phyloP scores from a whole-genome alignment of 2,113 vertebrate genomes.

The Scatophagus argus region DNA sequence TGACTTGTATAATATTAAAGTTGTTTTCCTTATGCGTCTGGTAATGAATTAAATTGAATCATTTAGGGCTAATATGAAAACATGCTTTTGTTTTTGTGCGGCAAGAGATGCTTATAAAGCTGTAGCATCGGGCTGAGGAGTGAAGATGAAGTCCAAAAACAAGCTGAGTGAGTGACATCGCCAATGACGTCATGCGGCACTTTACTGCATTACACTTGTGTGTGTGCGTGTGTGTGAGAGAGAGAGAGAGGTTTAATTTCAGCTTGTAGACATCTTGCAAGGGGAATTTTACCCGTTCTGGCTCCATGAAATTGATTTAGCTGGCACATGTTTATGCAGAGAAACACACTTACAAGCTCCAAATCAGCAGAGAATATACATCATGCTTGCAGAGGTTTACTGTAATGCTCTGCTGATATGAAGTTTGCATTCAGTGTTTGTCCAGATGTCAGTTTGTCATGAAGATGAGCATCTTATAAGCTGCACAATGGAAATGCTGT shows the following conservation, averaged over 20 bases:
- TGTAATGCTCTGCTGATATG: slow-evolving; percentile 42
- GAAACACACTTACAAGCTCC: slow-evolving; percentile 51
- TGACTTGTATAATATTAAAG: slow-evolving; percentile 3
- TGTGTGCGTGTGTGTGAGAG: too few relatives aligned
- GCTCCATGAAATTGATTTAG: slow-evolving; percentile 57
- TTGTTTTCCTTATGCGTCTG: slow-evolving; percentile 3
- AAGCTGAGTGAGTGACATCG: not conserved
- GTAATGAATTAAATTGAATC: slow-evolving; percentile 3
- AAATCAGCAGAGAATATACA: slow-evolving; percentile 45
- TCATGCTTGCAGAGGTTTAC: slow-evolving; percentile 29
- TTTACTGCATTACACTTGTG: slow-evolving; percentile 6
- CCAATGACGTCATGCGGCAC: slow-evolving; percentile 5
- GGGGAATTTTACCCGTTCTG: slow-evolving; percentile 26
- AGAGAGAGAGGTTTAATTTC: slow-evolving; percentile 56
- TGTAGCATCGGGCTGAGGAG: not conserved
- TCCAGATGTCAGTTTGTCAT: slow-evolving; percentile 25
- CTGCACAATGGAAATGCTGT: not conserved
- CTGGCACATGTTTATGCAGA: slow-evolving; percentile 54
- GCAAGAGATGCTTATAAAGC: not conserved
- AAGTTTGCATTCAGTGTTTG: slow-evolving; percentile 32
- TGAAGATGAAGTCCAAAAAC: slow-evolving; percentile 5
- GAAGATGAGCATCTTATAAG: not conserved
- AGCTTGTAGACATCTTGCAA: slow-evolving; percentile 19
- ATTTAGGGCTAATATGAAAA: not conserved
- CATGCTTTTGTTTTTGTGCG: not conserved